phyloP scores from a whole-genome alignment of 2,797 vertebrate species.

The Potorous gilbertii region DNA sequence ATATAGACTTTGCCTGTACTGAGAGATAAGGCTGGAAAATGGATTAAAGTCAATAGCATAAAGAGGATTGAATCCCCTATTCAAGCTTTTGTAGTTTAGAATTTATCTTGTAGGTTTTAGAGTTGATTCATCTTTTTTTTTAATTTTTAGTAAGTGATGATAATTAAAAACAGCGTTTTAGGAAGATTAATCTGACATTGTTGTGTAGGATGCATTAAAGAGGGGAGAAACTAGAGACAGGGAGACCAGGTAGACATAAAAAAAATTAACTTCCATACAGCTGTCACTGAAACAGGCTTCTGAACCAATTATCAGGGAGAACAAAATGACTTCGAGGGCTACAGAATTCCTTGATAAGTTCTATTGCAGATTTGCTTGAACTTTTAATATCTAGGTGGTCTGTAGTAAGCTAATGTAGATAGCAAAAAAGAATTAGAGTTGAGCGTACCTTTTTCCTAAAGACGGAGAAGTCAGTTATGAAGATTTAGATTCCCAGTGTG shows the following conservation, averaged over 20 bases:
- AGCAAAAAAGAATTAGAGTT: background rate
- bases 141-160: constrained; percentile 36
- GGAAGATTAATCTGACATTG: constrained; percentile 49
- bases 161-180: constrained; percentile 41
- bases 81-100: constrained; percentile 10
- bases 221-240: background rate
- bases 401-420: background rate
- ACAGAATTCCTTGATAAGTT: constrained; percentile 33
- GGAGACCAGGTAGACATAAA: constrained; percentile 65
- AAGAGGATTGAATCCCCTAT: background rate
- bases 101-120: constrained; percentile 1
- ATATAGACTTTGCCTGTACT: background rate
- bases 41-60: background rate
- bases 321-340: constrained; percentile 32
- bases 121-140: constrained; percentile 28
- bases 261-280: constrained; percentile 30
- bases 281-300: constrained; percentile 59
- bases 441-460: background rate
- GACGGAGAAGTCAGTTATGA: background rate
- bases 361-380: background rate
- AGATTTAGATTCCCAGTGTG: background rate
- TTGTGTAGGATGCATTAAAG: background rate
- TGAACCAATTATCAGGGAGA: constrained; percentile 39
- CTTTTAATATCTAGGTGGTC: background rate
- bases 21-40: background rate